These are phyloP conservation scores for Macropus fuliginosus DNA, from an alignment of 2,797 vertebrate species.

Conservation along the genomic window DNA sequence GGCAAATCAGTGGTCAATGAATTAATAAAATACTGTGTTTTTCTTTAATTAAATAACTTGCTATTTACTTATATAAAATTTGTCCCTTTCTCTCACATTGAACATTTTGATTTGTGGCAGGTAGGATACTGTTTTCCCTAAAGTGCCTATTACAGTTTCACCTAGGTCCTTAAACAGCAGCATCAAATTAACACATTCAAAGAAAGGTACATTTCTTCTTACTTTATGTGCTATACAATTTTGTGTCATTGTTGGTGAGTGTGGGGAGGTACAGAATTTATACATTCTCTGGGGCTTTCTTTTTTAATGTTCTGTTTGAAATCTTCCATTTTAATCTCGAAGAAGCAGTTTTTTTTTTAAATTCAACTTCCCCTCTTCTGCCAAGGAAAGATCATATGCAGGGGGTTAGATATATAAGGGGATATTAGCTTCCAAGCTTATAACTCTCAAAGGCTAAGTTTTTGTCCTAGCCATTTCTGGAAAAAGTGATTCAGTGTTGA, in stretches of 20 bases:
- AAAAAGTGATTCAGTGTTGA: neutral
- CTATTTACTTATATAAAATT: slow-evolving; percentile 23
- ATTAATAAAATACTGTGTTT: neutral
- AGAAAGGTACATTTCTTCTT: slow-evolving; percentile 12
- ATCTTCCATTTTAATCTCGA: slow-evolving; percentile 23
- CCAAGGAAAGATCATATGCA: neutral
- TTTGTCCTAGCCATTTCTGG: neutral
- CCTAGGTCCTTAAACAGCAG: neutral
- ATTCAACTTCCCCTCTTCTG: neutral
- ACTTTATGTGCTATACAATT: neutral
- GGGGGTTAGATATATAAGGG: neutral
- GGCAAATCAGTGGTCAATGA: neutral
- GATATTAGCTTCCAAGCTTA: too few relatives aligned
- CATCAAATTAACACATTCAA: slow-evolving; percentile 37
- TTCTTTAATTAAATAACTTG: neutral
- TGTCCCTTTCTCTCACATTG: neutral
- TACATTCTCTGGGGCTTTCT: neutral
- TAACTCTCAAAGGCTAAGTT: neutral
- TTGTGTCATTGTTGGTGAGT: neutral
- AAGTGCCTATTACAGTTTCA: slow-evolving; percentile 15
- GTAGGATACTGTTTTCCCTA: neutral
- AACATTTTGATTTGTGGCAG: slow-evolving; percentile 33
- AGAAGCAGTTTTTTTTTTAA: neutral
- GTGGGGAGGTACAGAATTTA: neutral
- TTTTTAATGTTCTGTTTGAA: slow-evolving; percentile 6